phyloP scores from a whole-genome alignment of 2,113 vertebrate genomes.

The Phoxinus phoxinus region DNA sequence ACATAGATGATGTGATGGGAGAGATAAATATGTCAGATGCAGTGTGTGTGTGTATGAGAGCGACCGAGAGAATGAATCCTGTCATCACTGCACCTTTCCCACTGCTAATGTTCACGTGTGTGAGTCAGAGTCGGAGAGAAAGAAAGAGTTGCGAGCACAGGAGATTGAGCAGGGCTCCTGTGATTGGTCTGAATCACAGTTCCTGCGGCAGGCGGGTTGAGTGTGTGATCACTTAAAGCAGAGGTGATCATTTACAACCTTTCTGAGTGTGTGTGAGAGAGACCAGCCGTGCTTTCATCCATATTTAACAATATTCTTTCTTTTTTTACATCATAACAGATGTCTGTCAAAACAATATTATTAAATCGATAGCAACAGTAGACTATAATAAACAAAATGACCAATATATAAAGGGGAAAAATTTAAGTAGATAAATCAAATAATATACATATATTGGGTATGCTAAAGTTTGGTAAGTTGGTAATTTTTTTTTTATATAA shows the following conservation, averaged over 20 bases:
- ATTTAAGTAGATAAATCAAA: not conserved
- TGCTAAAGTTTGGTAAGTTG: not conserved
- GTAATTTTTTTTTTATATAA: not conserved
- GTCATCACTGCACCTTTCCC: not conserved
- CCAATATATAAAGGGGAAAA: not conserved
- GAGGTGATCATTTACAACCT: slow-evolving; percentile 29
- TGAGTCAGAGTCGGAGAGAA: not conserved
- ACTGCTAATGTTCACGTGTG: slow-evolving; percentile 9
- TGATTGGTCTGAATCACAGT: slow-evolving; percentile 28
- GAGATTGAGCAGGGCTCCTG: slow-evolving; percentile 16
- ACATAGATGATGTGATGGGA: slow-evolving; percentile 34
- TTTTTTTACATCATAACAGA: not conserved
- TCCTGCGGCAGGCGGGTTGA: not conserved
- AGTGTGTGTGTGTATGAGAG: slow-evolving; percentile 19
- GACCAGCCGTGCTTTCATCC: not conserved
- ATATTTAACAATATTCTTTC: not conserved
- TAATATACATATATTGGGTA: not conserved
- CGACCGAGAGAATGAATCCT: not conserved
- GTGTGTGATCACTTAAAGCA: slow-evolving; percentile 33
- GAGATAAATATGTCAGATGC: slow-evolving; percentile 42
- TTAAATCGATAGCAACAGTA: not conserved
- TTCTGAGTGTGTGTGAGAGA: slow-evolving; percentile 15
- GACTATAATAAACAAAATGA: not conserved
- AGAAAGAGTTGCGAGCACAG: slow-evolving; percentile 1
- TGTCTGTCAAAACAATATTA: not conserved